Percentiles rank a stretch among this genome's conserved stretches.
Conservation (phyloP, 2,888 invertebrate genomes). For the Trissolcus japonicus region DNA sequence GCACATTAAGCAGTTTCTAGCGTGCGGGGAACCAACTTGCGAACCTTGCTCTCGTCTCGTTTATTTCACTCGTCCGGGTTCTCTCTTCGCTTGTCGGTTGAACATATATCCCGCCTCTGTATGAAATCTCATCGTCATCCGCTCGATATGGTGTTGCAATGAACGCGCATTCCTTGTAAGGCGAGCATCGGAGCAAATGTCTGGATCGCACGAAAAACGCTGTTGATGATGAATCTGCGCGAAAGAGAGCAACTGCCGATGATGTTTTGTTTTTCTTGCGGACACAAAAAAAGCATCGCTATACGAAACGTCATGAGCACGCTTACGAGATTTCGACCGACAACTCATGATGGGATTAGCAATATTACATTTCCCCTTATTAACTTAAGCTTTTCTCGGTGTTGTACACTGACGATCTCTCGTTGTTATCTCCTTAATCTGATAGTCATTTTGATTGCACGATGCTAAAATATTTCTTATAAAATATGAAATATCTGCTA, state of each 20-base stretch:
- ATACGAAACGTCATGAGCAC: not conserved
- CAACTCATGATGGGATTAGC: constrained; percentile 12
- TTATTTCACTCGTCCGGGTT: constrained; percentile 11
- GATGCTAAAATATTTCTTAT: not conserved
- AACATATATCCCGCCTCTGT: constrained; percentile 25
- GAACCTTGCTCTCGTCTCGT: constrained; percentile 6
- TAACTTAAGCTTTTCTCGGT: constrained; percentile 19
- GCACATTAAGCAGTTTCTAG: constrained; percentile 28
- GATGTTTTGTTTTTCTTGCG: constrained; percentile 19
- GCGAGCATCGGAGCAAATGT: constrained; percentile 32
- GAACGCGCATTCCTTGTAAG: constrained; percentile 35
- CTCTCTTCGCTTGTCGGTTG: constrained; percentile 22
- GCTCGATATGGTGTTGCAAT: constrained; percentile 42
- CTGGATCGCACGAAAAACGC: constrained; percentile 34
- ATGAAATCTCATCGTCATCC: constrained; percentile 42
- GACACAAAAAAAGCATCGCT: not conserved
- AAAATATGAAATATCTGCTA: not conserved
- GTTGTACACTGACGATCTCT: not conserved
- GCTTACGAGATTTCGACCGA: not conserved
- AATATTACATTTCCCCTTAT: constrained; percentile 20
- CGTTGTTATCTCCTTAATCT: constrained; percentile 7
- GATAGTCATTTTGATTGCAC: constrained; percentile 18
- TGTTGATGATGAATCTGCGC: constrained; percentile 20
- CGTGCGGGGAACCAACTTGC: not conserved
- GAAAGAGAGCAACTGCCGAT: not conserved